phyloP scores from a whole-genome alignment of 2,797 vertebrate species.

The Podargus strigoides region DNA sequence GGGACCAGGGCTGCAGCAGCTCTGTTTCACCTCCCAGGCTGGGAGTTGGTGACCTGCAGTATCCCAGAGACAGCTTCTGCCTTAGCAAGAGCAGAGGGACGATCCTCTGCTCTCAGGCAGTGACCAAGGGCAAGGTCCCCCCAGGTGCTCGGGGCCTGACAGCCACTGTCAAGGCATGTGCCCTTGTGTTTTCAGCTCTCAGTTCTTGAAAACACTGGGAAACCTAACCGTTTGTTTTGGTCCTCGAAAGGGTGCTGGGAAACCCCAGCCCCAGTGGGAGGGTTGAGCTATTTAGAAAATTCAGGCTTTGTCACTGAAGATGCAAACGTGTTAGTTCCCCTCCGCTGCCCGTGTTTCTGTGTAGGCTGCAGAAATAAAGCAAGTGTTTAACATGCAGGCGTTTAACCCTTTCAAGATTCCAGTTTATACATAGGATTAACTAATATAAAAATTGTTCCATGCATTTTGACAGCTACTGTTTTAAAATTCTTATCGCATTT shows the following conservation, averaged over 20 bases:
- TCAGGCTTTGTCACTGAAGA: conserved; percentile 3
- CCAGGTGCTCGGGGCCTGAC: neutral
- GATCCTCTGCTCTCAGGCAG: fast-evolving
- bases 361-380: conserved; percentile 37
- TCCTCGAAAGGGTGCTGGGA: neutral
- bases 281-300: conserved; percentile 1
- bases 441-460: neutral
- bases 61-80: neutral
- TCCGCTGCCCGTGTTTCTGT: neutral
- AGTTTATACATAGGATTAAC: neutral
- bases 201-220: neutral
- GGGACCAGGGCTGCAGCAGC: neutral
- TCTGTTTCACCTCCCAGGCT: neutral
- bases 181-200: neutral
- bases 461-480: conserved; percentile 12
- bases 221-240: neutral
- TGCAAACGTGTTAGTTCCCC: conserved; percentile 22
- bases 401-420: conserved; percentile 38
- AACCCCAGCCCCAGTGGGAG: neutral
- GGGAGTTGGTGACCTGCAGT: neutral
- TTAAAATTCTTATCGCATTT: conserved; percentile 56
- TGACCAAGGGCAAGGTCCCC: neutral
- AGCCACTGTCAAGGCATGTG: neutral
- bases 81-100: neutral
- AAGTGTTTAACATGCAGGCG: neutral